Evolutionary conservation across 2,113 vertebrate species (phyloP).

Genomic region (Polypterus senegalus): DNA sequence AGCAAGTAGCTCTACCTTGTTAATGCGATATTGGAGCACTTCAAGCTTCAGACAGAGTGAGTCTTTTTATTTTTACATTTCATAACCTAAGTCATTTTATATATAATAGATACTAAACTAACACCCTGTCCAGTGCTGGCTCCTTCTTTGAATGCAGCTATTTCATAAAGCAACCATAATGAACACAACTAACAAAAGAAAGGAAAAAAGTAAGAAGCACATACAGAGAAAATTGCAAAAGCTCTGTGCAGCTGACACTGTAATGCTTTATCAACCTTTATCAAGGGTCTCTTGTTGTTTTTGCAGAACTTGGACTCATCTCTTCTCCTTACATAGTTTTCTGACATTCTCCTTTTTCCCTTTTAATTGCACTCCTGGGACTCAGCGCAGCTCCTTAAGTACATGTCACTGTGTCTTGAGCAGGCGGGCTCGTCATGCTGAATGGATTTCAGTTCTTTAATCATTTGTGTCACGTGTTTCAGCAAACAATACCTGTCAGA

Average conservation of each 20-base stretch:
- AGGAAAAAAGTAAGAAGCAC: no score
- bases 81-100: no score
- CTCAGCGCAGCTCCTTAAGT: slow-evolving; percentile 35
- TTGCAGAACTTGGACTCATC: slow-evolving; percentile 23
- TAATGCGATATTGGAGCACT: no score
- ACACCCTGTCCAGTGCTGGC: no score
- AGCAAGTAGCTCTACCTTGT: no score
- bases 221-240: neutral
- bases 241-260: slow-evolving; percentile 27
- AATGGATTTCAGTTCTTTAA: slow-evolving; percentile 24
- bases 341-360: slow-evolving; percentile 53
- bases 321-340: slow-evolving; percentile 21
- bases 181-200: no score
- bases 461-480: slow-evolving; percentile 4
- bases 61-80: no score
- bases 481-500: neutral
- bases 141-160: no score
- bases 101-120: no score
- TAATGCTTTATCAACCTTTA: slow-evolving; percentile 31
- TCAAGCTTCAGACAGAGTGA: no score
- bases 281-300: slow-evolving; percentile 33
- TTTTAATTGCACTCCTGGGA: slow-evolving; percentile 58
- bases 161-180: no score
- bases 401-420: slow-evolving; percentile 34
- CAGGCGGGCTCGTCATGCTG: slow-evolving; percentile 35